Conservation (phyloP, 2,797 vertebrate genomes). For the Sardinella longiceps region DNA sequence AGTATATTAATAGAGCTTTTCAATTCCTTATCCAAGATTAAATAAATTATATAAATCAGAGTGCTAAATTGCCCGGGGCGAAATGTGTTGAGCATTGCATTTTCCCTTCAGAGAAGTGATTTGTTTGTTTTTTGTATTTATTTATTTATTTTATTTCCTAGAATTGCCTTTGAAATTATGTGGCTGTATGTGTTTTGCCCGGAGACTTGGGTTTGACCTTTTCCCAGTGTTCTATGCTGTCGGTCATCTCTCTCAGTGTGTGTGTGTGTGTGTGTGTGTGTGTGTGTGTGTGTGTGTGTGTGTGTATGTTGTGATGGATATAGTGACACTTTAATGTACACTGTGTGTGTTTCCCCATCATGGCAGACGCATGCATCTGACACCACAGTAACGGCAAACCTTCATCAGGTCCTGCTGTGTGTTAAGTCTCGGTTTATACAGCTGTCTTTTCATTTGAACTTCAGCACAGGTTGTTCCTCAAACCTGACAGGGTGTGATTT, state of each 20-base stretch:
- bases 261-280: neutral
- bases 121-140: neutral
- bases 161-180: neutral
- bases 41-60: neutral
- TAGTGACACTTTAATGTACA: constrained; percentile 13
- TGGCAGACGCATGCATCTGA: neutral
- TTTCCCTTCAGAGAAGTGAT: neutral
- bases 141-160: neutral
- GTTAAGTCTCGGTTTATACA: neutral
- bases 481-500: neutral
- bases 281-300: neutral
- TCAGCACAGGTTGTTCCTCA: neutral
- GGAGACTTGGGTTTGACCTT: neutral
- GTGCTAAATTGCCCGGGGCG: neutral
- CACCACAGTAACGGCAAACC: neutral
- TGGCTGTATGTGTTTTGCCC: neutral
- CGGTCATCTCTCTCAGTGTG: neutral
- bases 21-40: neutral
- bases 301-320: neutral
- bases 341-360: neutral
- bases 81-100: neutral
- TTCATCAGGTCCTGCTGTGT: neutral
- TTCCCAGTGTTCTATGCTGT: neutral
- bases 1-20: neutral
- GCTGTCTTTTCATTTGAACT: neutral